Percentiles rank a stretch among this genome's conserved stretches.
These are phyloP conservation scores for Rana temporaria DNA, from an alignment of 2,113 vertebrate genomes.

Conservation along the genomic window DNA sequence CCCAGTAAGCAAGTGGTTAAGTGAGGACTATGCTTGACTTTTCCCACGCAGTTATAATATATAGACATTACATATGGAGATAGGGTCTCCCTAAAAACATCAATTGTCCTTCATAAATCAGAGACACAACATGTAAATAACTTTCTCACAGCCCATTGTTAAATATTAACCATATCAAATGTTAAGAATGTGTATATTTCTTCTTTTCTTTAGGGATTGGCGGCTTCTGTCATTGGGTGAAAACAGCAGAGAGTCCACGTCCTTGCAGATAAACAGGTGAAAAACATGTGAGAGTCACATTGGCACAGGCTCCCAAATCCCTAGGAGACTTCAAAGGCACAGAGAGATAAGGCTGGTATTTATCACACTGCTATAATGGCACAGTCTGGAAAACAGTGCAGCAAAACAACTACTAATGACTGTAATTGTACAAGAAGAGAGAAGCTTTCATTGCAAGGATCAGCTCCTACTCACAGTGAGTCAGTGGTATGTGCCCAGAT, in stretches of 20 bases:
- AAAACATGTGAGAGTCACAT: not conserved
- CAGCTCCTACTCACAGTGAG: not conserved
- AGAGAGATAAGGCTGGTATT: constrained; percentile 31
- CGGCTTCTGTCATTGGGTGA: constrained; percentile 24
- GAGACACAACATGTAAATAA: no score
- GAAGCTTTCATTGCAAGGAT: not conserved
- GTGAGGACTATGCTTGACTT: no score
- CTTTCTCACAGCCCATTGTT: no score
- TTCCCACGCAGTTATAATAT: no score
- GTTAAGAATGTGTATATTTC: no score
- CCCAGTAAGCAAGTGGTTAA: no score
- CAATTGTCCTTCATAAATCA: no score
- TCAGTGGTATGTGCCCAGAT: not conserved
- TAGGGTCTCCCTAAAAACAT: no score
- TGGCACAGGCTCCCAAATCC: not conserved
- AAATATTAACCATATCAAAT: no score
- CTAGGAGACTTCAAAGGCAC: constrained; percentile 22
- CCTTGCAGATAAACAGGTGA: constrained; percentile 14
- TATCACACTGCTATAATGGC: not conserved
- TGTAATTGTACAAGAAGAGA: not conserved
- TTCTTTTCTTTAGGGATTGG: not conserved
- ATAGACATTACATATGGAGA: no score
- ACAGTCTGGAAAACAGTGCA: constrained; percentile 21
- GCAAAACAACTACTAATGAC: constrained; percentile 20
- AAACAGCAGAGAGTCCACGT: not conserved